Conservation (phyloP, 2,113 vertebrate species). For the Erythrolamprus reginae region DNA sequence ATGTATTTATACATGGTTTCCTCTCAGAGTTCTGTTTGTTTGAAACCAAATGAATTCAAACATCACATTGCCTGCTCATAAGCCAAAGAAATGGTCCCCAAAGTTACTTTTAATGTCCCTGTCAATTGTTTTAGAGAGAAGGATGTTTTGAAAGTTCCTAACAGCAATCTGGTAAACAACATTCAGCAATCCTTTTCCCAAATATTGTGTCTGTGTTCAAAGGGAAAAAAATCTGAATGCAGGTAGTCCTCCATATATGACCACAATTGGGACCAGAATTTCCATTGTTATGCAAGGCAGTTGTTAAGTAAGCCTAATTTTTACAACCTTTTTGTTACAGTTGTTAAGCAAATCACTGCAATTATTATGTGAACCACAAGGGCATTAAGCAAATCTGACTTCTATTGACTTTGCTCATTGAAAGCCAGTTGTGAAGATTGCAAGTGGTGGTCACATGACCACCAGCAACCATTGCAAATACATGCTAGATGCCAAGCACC, state of each 20-base stretch:
- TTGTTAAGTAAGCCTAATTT: not conserved
- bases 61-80: not conserved
- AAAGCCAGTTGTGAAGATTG: not conserved
- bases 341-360: not conserved
- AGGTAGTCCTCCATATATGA: not conserved
- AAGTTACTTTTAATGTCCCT: not conserved
- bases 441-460: not conserved
- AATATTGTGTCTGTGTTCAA: not conserved
- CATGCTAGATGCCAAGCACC: not conserved
- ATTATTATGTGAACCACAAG: not conserved
- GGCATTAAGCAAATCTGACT: not conserved
- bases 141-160: not conserved
- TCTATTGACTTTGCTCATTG: not conserved
- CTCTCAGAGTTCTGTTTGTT: not conserved
- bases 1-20: not conserved
- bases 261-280: not conserved
- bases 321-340: not conserved
- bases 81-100: not conserved
- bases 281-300: not conserved
- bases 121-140: not conserved
- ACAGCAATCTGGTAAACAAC: not conserved
- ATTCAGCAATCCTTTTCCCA: not conserved
- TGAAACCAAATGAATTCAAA: not conserved
- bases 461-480: not conserved
- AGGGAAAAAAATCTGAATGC: not conserved